phyloP scores from a whole-genome alignment of 2,888 invertebrate species.

The Eueremaeus valkanovi region DNA sequence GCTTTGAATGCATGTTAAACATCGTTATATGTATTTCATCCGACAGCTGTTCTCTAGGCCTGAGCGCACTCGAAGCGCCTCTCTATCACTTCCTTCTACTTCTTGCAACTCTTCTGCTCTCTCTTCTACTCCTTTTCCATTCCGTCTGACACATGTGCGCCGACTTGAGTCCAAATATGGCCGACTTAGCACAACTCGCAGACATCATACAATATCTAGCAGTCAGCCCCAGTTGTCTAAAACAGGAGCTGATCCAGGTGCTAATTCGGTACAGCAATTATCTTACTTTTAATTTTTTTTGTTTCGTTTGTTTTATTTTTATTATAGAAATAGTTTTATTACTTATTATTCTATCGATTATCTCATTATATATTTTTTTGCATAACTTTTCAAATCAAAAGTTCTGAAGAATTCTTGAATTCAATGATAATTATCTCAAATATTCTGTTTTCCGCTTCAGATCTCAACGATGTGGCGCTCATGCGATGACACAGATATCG shows the following conservation, averaged over 20 bases:
- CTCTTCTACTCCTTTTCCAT: conserved; percentile 28
- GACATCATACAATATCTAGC: conserved; percentile 79
- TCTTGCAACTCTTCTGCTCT: conserved; percentile 36
- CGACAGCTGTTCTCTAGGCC: conserved; percentile 34
- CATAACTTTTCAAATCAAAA: neutral
- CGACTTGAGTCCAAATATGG: conserved; percentile 35
- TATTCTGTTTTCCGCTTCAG: conserved; percentile 5
- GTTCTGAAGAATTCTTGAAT: neutral
- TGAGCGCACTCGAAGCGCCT: conserved; percentile 34
- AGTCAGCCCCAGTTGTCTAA: conserved; percentile 51
- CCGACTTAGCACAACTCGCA: conserved; percentile 64
- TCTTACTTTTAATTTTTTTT: no score
- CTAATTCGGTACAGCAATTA: conserved; percentile 25
- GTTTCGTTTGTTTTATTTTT: no score
- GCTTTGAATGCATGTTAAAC: conserved; percentile 15
- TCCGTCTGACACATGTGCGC: conserved; percentile 28
- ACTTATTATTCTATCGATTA: neutral
- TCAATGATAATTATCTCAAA: neutral
- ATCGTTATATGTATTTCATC: neutral
- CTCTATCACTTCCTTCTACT: conserved; percentile 29
- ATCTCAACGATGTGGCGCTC: conserved; percentile 46
- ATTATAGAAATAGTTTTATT: no score
- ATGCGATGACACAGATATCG: conserved; percentile 66
- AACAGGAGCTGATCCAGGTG: conserved; percentile 42
- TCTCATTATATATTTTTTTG: neutral